Conservation (phyloP, 2,113 vertebrate species). For the Vidua macroura region DNA sequence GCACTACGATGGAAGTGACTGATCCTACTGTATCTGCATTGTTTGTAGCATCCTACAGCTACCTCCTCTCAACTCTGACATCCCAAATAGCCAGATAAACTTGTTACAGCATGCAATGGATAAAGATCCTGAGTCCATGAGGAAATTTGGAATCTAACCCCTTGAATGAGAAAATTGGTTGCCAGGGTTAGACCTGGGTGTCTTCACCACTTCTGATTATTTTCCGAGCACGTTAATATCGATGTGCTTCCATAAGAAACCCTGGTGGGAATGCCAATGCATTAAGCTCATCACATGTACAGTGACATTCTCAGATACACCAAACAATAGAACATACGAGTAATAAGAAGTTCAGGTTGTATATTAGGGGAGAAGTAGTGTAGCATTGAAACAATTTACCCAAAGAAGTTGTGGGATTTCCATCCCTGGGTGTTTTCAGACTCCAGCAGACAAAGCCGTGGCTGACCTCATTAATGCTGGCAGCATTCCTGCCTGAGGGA, state of each 20-base stretch:
- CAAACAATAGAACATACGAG: not conserved
- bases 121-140: not conserved
- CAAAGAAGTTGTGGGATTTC: not conserved
- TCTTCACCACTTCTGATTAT: not conserved
- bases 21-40: not conserved
- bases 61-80: not conserved
- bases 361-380: not conserved
- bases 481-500: not conserved
- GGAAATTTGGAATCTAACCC: not conserved
- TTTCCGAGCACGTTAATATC: fast-evolving
- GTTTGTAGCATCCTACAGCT: not conserved
- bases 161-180: not conserved
- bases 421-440: not conserved
- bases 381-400: not conserved
- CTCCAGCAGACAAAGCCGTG: not conserved
- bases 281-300: not conserved
- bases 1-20: not conserved
- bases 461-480: constrained; percentile 43
- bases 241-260: not conserved
- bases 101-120: not conserved
- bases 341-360: not conserved
- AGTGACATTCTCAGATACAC: not conserved
- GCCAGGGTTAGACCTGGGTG: not conserved
- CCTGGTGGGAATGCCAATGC: not conserved
- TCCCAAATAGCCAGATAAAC: not conserved